Evolutionary conservation across 2,797 vertebrate genomes (phyloP), one percentile per base, ranked within the genome.

Genomic region (Chaetophractus vellerosus): DNA sequence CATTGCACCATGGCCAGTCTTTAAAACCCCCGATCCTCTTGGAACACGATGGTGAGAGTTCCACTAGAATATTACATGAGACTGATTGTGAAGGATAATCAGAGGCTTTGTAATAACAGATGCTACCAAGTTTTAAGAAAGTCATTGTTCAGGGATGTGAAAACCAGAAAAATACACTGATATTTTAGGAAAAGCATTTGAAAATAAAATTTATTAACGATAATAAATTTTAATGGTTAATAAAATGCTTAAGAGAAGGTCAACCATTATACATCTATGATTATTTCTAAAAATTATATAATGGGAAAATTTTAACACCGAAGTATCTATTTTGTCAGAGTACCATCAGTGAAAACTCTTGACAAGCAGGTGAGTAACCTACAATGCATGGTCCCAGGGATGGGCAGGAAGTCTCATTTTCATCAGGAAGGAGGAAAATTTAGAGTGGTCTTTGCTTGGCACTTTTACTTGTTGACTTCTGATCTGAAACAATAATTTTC

Each of bases 131-230:
- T 61, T 76, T 72, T 90, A 91, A 96, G 74, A 86, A 81, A 86
- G 41, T 59, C 36, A 82, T 45, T 68, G 61, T 45, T 45, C 55
- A 57, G 52, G 8, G 31, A 55, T 18, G 4, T 74, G 26, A 95
- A 80, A 72, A 83, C 41, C n/a, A 78, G 55, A 78, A 69, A 81
- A 88, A 91, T 21, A 76, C 15, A 57, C 26, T 61, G 28, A 4
- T 18, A 84, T 61, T 75, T 78, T 75, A 90, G 71, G 59, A 45
- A 69, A 61, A 93, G 33, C 59, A 80, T 75, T 92, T 92, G 48
- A 79, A 96, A 93, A 82, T 68, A 85, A 83, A 64, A 64, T 36
- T 24, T 93, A 81, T 55, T 81, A 81, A 26, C 59, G 38, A 19
- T 48, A 83, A 79, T 45, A 38, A 23, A 93, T 74, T 88, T 72